A percentile compares a stretch with the other conserved stretches of the same genome.
Evolutionary conservation across 1,140 invertebrate genomes (phyloP).

Genomic region (Limonius californicus): DNA sequence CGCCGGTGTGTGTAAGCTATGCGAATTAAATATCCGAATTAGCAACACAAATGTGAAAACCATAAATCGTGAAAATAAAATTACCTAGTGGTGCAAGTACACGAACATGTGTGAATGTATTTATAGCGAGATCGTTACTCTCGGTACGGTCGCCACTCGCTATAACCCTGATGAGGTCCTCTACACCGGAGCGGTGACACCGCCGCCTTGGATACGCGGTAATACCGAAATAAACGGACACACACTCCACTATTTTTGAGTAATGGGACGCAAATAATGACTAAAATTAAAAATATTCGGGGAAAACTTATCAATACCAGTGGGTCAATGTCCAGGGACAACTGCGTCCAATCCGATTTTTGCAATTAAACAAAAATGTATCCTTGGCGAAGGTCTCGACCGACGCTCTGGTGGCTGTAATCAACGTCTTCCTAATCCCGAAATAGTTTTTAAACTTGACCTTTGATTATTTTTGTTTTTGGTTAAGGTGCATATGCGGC

Average conservation of each 20-base stretch:
- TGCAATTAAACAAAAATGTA: too few species aligned
- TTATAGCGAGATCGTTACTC: constrained; percentile 18
- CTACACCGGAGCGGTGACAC: constrained; percentile 12
- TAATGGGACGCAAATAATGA: background rate
- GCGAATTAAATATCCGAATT: constrained; percentile 18
- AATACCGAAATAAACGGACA: constrained; percentile 10
- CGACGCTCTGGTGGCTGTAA: too few species aligned
- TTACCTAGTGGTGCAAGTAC: constrained; percentile 16
- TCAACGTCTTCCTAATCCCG: too few species aligned
- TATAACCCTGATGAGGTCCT: constrained; percentile 12
- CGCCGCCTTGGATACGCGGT: constrained; percentile 1
- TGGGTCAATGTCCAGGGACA: constrained; percentile 4
- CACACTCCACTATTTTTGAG: background rate
- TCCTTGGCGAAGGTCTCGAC: too few species aligned
- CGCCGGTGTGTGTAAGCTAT: constrained; percentile 1
- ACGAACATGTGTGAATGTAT: constrained; percentile 15
- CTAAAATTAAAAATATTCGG: background rate
- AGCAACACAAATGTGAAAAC: constrained; percentile 18
- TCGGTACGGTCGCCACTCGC: constrained; percentile 5
- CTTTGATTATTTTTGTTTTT: too few species aligned
- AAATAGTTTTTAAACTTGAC: too few species aligned
- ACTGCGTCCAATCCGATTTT: too few species aligned
- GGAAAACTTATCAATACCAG: background rate
- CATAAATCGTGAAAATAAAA: constrained; percentile 18
- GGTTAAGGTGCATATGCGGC: too few species aligned